Base-by-base conservation (phyloP, 1,140 invertebrate genomes). In the Sitophilus oryzae region DNA sequence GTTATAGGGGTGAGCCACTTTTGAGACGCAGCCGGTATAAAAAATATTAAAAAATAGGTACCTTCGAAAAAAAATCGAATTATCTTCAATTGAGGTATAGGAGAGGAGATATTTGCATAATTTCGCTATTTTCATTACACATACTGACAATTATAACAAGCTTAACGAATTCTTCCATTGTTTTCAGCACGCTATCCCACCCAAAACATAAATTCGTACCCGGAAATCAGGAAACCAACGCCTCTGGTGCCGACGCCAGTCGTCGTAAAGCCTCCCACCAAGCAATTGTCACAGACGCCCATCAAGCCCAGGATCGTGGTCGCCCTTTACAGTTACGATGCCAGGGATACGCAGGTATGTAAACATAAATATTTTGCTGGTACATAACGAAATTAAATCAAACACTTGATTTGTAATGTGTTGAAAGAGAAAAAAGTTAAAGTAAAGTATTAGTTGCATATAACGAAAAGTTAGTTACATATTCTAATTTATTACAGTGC, bases 321-420 rank as follows among this genome's bases (percentile, higher is more conserved):
- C 47, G 93, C 90, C 51, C 77, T 96, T 47, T 96, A 93, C 75
- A 86, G 88, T 67, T 96, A 96, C 76, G 86, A 87, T 54, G 91
- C 91, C 3, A 79, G 91, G 52, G 90, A 93, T 67, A 86, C 85
- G 64, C 88, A 88, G 25, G 93, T 56, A 41, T 14, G 44, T 44
- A 6, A 6, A 8, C 15, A n/a, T 38, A 15, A 38, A 4, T 15
- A 38, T 15, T 6, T 34, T 34, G 11, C 36, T 4, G 4, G 4
- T 38, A 5, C 9, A 38, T 38, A 5, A 16, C 36, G 5, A 38
- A 16, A 8, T 38, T 5, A 9, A n/a, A 4, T 8, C 36, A 4
- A 15, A 16, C 14, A 19, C 19, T 15, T 18, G 11, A 42, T 30
- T 30, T n/a, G n/a, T n/a, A n/a, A n/a, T n/a, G n/a, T n/a, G n/a